Conservation (phyloP, 1,140 invertebrate genomes). For the Temnothorax longispinosus region DNA sequence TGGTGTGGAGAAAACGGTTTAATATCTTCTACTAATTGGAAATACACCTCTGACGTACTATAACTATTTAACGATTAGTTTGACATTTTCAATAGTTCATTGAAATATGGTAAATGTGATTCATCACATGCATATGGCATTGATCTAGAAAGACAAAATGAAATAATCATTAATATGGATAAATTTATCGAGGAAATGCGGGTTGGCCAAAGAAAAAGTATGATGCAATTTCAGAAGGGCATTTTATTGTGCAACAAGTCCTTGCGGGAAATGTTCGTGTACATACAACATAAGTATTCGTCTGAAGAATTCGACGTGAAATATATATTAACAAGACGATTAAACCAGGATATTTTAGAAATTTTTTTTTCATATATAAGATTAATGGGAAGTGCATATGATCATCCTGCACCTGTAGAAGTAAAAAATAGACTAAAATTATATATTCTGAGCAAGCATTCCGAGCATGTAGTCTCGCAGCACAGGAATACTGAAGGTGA, state of each 20-base stretch:
- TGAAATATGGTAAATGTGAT: background rate
- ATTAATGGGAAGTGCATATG: too few relatives aligned
- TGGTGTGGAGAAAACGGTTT: constrained; percentile 1
- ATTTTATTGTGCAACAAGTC: background rate
- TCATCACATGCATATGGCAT: background rate
- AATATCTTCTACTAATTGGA: background rate
- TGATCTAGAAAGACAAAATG: background rate
- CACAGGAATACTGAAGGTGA: too few relatives aligned
- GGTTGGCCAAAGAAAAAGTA: background rate
- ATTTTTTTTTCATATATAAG: too few relatives aligned
- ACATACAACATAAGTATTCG: too few relatives aligned
- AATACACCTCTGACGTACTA: background rate
- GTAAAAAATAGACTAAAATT: too few relatives aligned
- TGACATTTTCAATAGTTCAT: background rate
- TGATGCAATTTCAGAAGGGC: background rate
- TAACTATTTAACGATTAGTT: background rate
- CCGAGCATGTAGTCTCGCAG: too few relatives aligned
- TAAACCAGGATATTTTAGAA: too few relatives aligned
- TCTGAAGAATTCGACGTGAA: too few relatives aligned
- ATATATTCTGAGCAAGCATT: too few relatives aligned
- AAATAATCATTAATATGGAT: background rate
- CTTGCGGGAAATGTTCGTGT: background rate
- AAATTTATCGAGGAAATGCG: background rate
- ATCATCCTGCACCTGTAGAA: too few relatives aligned
- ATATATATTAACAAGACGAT: too few relatives aligned